Evolutionary conservation across 2,113 vertebrate species (phyloP).

Genomic region (Ptilonorhynchus violaceus): DNA sequence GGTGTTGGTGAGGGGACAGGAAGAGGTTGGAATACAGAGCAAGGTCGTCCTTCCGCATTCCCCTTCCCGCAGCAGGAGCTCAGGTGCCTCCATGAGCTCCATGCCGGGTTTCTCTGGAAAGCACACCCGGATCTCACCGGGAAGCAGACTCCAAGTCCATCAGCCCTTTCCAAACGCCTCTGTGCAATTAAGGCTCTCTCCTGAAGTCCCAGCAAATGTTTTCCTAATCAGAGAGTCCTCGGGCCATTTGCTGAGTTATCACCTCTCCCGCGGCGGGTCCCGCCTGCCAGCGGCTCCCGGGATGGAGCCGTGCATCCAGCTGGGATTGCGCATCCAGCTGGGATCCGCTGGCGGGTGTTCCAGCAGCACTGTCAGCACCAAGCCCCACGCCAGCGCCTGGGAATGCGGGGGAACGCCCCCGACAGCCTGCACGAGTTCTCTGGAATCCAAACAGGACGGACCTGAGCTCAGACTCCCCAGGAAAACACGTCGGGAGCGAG

Average conservation of each 20-base stretch:
- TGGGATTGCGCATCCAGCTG: not conserved
- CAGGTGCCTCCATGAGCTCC: not conserved
- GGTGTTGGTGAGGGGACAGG: not conserved
- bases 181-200: not conserved
- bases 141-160: not conserved
- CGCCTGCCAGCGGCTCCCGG: not conserved
- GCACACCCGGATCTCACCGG: accelerated
- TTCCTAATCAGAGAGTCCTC: not conserved
- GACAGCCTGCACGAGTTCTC: not conserved
- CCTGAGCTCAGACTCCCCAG: not conserved
- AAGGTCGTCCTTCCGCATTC: not conserved
- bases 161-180: not conserved
- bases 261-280: not conserved
- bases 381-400: not conserved
- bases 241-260: not conserved
- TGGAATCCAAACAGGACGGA: not conserved
- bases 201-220: not conserved
- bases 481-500: not conserved
- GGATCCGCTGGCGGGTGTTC: not conserved
- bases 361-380: not conserved
- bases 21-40: not conserved
- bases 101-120: not conserved
- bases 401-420: not conserved
- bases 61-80: not conserved
- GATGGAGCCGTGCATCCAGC: not conserved